Evolutionary conservation across 2,888 invertebrate species (phyloP), one percentile per base, ranked within the genome.

Genomic region (Polymixis flavicincta): DNA sequence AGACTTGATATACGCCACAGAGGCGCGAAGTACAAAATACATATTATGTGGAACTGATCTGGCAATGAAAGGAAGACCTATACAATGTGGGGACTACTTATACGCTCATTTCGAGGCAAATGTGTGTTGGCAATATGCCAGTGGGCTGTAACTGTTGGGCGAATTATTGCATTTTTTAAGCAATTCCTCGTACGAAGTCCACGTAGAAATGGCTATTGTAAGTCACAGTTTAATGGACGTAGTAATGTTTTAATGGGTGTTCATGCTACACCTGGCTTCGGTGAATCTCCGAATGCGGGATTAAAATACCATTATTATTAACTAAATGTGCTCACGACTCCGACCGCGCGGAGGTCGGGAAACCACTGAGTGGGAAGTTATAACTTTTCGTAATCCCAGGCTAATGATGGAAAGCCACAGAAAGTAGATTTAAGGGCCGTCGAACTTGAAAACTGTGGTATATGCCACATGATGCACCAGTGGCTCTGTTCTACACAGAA

Each of bases 121-220:
- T 75, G 65, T 68, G 70, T 61, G 74, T 77, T 83, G 80, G 84
- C 80, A 67, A 73, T 70, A 75, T 66, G 81, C 81, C 85, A 85
- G 78, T 52, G 45, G 63, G 42, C 25, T 87, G 86, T 74, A 80
- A 78, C 65, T 74, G 69, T 80, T 70, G 28, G 61, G 48, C 37
- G 54, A 83, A 71, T 80, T 73, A 87, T 79, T 73, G 75, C 74
- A 85, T 70, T 86, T 84, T 85, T 80, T 74, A 25, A 37, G 48
- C 68, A 73, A 79, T 69, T 59, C 59, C 72, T 85, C 78, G 76
- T 67, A 80, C 57, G 52, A 55, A 55, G 59, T 59, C 54, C 63
- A 71, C 50, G 52, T 72, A 28, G 25, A 66, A 85, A 75, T 37
- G 32, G 61, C 71, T n/a, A 54, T 57, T 70, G 71, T 77, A 76